Percentiles rank a stretch among this genome's conserved stretches.
These are phyloP conservation scores for Parnassius mnemosyne DNA, from an alignment of 2,888 invertebrate species.

Conservation along the genomic window DNA sequence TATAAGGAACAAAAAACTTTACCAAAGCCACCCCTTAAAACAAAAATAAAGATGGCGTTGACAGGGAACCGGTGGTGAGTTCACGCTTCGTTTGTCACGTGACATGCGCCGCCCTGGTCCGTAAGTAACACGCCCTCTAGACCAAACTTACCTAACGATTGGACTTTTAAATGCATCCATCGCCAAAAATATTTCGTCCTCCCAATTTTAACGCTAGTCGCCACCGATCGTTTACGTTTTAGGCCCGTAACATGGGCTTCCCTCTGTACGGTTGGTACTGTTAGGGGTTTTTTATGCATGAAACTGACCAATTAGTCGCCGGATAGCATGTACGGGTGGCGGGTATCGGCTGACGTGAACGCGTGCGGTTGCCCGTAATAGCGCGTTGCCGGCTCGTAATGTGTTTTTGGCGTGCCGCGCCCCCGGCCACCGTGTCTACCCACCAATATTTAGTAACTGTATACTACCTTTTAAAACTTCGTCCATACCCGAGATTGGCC, in stretches of 20 bases:
- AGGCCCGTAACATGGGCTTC: slow-evolving; percentile 52
- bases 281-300: slow-evolving; percentile 71
- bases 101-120: slow-evolving; percentile 62
- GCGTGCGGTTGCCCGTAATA: slow-evolving; percentile 75
- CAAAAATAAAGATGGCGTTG: slow-evolving; percentile 66
- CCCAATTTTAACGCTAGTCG: slow-evolving; percentile 34
- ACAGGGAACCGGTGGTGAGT: slow-evolving; percentile 57
- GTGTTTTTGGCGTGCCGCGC: slow-evolving; percentile 76
- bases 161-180: slow-evolving; percentile 47
- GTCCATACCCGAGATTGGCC: slow-evolving; percentile 63
- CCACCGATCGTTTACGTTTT: slow-evolving; percentile 28
- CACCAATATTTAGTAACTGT: slow-evolving; percentile 65
- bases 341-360: slow-evolving; percentile 61
- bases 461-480: slow-evolving; percentile 64
- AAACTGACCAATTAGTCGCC: slow-evolving; percentile 72
- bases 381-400: slow-evolving; percentile 69
- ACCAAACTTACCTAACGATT: slow-evolving; percentile 53
- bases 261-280: slow-evolving; percentile 53
- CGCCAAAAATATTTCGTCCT: slow-evolving; percentile 46
- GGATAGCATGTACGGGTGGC: slow-evolving; percentile 71
- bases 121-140: slow-evolving; percentile 63
- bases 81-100: slow-evolving; percentile 62
- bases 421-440: slow-evolving; percentile 65
- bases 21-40: slow-evolving; percentile 47
- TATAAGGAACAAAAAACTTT: slow-evolving; percentile 28